Base-by-base conservation (phyloP, 2,888 invertebrate species). In the Anthophora plumipes region DNA sequence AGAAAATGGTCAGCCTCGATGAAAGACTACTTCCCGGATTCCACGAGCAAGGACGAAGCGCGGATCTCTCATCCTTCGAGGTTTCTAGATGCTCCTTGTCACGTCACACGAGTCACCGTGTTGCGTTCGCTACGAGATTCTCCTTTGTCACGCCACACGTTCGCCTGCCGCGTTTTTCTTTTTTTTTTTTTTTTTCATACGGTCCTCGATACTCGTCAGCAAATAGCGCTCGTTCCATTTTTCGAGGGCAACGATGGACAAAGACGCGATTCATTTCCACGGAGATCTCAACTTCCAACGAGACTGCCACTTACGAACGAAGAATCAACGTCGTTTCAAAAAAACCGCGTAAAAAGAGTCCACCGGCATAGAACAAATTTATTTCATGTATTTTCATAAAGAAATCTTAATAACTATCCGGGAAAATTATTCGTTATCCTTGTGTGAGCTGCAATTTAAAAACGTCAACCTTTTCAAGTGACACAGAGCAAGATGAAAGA, bases 21-120 rank as follows among this genome's bases (percentile, higher is more conserved):
- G 31, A 4, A 31, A 3, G 12, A 43, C 39, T 43, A 75, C 89
- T 92, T 92, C 90, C 92, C 88, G 91, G 87, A 92, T 92, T 91
- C 92, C 90, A 68, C 61, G 80, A 50, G 85, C 91, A 90, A 91
- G 92, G 91, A 90, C 90, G 83, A n/a, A 71, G 48, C 75, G 52
- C 41, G 55, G 31, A 31, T 31, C 31, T 79, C 80, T 84, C 89
- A 89, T 90, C 89, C 89, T 89, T 89, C 88, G 83, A 73, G 59
- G 71, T 68, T 73, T 78, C 84, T 74, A 79, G 86, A 87, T 82
- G 77, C 83, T 85, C 77, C 83, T 83, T 84, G 76, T 80, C 85
- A 60, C 43, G 60, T 73, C 77, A 68, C 82, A 80, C 82, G 82
- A 86, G 84, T 90, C 88, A 88, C 78, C 80, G 41, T 82, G 82